Evolutionary conservation across 1,140 invertebrate genomes (phyloP), one percentile per base, ranked within the genome.

Genomic region (Lepidurus couesii): DNA sequence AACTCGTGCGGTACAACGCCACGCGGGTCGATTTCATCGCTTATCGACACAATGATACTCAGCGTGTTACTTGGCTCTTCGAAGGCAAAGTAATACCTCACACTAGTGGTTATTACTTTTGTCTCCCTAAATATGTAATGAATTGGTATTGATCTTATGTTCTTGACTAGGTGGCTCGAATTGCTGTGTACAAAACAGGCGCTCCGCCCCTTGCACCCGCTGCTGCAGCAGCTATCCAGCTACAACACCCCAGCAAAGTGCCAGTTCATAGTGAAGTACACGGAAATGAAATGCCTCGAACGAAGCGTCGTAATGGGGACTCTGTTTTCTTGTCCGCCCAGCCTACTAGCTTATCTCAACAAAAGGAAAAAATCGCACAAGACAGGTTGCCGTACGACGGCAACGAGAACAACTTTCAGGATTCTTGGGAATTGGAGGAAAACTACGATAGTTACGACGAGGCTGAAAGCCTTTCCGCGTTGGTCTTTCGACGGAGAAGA

Each of bases 1-100:
- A 95, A 84, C 89, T 92, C 82, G 89, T 95, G 44, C 87, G 86
- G 44, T 94, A 93, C 92, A 89, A 93, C 83, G 79, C 24, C 77
- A 75, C 43, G 82, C 82, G 74, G 34, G 81, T 82, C 8, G 82
- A 81, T 42, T 81, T 82, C 1, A 86, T 86, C 76, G 82, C 84
- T 2, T 65, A 75, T n/a, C 81, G 76, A 26, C 77, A 81, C 77
- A 83, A 81, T 79, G 43, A 45, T 47, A 81, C 81, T 13, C 82
- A 83, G 75, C 84, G 84, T n/a, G 82, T 91, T 78, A 87, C 90
- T 80, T 91, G 90, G 90, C 84, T 91, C 34, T 86, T 91, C 9
- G 88, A 90, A 76, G 89, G 89, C 44, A 88, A 73, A 11, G 78
- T 79, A 79, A 47, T 74, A 74, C 53, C 11, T 9, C 44, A 44